These are phyloP conservation scores for Coturnix japonica DNA, from an alignment of 2,113 vertebrate genomes.

Conservation along the genomic window DNA sequence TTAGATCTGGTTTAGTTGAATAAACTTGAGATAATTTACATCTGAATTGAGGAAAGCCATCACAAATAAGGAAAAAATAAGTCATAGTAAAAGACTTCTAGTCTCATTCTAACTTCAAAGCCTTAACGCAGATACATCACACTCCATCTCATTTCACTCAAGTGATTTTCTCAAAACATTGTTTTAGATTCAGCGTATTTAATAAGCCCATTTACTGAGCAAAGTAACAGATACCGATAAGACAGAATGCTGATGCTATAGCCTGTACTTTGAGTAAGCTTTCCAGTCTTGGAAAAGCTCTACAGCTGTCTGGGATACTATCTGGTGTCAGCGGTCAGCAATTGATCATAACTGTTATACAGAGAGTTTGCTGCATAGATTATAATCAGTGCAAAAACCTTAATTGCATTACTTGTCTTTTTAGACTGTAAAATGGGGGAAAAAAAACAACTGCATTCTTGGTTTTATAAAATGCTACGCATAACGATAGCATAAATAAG, in stretches of 20 bases:
- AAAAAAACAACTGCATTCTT: not conserved
- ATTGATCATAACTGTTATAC: not conserved
- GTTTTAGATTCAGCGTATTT: not conserved
- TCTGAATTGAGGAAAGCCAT: constrained; percentile 40
- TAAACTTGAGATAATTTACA: constrained; percentile 55
- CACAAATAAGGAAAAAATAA: constrained; percentile 57
- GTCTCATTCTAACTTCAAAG: not conserved
- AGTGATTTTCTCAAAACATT: not conserved
- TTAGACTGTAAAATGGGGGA: not conserved
- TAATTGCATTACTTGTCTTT: not conserved
- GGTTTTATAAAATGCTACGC: not conserved
- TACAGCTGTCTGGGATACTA: accelerated
- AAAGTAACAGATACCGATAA: not conserved
- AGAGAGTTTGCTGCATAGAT: not conserved
- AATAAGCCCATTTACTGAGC: not conserved
- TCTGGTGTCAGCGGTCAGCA: not conserved
- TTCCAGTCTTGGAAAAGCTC: not conserved
- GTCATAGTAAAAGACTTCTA: constrained; percentile 29
- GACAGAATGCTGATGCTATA: not conserved
- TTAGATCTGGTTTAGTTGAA: constrained; percentile 57
- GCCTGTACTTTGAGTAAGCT: not conserved
- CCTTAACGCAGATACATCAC: not conserved
- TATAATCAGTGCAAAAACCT: not conserved
- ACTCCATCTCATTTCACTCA: not conserved
- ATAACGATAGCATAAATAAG: not conserved